Base-by-base conservation (phyloP, 2,113 vertebrate species). In the Phaetusa simplex region DNA sequence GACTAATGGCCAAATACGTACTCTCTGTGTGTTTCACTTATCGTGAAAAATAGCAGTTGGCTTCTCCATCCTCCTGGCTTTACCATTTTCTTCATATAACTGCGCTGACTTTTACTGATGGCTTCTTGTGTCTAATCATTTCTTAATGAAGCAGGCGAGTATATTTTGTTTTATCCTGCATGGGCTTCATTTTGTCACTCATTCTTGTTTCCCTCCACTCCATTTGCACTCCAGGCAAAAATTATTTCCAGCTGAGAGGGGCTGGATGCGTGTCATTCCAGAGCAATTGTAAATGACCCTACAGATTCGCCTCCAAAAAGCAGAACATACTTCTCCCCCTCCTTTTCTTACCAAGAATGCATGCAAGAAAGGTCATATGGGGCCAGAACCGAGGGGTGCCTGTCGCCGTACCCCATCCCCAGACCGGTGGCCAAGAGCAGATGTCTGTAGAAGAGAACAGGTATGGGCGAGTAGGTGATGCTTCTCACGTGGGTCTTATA, bases 171-270 rank as follows among this genome's bases (percentile, higher is more conserved):
- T 88, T 77, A 82, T 86, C 64, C 71, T 58, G n/a, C 50, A 34
- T 66, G 47, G 53, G n/a, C 38, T 91, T 58, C 56, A 85, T 90
- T 74, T 88, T 61, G 29, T 87, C 18, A 22, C 87, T 92, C 49
- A 6, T 90, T 87, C 52, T 87, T 70, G 21, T 91, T 95, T 85
- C 50, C 56, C 47, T 96, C 73, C 24, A 32, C 45, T 86, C 82
- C 2, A 9, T 86, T 94, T 87, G 79, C 36, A 78, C 93, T 93
- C 55, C 74, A 82, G 96, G 97, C 91, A 95, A 88, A 83, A 93
- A 91, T 94, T 95, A 91, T 59, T 97, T 97, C 90, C 78, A 77
- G 78, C 83, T 88, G 92, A 95, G 66, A 93, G 49, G 58, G 78
- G 58, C 70, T 87, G 70, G 77, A 62, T 95, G 58, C 22, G 0